Evolutionary conservation across 1,140 invertebrate genomes (phyloP).

Genomic region (Popillia japonica): DNA sequence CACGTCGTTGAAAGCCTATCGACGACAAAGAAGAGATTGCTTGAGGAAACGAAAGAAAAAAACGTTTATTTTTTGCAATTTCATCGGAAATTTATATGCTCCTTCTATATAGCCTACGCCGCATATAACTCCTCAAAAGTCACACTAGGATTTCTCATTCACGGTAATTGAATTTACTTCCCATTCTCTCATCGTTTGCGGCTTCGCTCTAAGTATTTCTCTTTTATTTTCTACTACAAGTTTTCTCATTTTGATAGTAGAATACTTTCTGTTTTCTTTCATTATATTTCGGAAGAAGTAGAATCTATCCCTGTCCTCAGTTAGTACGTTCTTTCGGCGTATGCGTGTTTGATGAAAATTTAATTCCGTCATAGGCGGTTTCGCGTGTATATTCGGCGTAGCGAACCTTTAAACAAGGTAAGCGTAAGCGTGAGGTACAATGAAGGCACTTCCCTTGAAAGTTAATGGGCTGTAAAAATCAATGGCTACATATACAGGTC

Average conservation of each 20-base stretch:
- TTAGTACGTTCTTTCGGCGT: too few species aligned
- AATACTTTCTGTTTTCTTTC: neutral
- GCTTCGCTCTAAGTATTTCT: neutral
- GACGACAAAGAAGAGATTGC: neutral
- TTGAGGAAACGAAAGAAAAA: neutral
- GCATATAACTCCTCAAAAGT: conserved; percentile 6
- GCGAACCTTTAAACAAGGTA: too few species aligned
- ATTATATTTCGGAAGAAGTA: too few species aligned
- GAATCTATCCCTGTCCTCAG: too few species aligned
- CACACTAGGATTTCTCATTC: neutral
- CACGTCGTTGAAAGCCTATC: neutral
- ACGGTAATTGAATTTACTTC: neutral
- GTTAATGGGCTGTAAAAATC: too few species aligned
- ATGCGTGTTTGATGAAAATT: too few species aligned
- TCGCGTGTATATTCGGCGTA: too few species aligned
- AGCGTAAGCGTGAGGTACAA: too few species aligned
- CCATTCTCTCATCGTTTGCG: neutral
- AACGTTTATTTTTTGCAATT: neutral
- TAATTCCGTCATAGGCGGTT: too few species aligned
- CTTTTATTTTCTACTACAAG: neutral
- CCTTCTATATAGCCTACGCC: neutral
- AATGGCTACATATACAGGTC: too few species aligned
- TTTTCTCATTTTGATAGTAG: neutral
- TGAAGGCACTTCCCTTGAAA: too few species aligned
- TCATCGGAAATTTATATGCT: neutral